phyloP scores from a whole-genome alignment of 1,140 invertebrate genomes.

The Neodiprion pinetum region DNA sequence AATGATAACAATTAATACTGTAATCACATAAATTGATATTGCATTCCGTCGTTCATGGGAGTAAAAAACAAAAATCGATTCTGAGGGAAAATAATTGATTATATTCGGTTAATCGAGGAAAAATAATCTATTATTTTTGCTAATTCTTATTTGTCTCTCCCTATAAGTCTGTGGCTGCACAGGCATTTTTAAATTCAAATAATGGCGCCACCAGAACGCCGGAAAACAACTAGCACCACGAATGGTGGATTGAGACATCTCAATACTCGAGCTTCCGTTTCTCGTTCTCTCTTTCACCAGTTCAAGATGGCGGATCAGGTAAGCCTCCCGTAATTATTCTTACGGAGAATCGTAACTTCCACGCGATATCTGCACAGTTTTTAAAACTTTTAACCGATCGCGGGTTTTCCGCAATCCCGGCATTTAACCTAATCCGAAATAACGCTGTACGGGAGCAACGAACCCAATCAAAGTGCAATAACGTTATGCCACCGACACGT shows the following conservation, averaged over 20 bases:
- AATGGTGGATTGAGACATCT: background rate
- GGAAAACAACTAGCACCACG: background rate
- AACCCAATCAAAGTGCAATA: background rate
- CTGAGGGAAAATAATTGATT: too few species aligned
- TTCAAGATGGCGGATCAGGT: constrained; percentile 54
- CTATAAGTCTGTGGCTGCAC: too few species aligned
- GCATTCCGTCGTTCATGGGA: too few species aligned
- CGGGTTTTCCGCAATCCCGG: background rate
- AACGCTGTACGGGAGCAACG: background rate
- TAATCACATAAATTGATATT: too few species aligned
- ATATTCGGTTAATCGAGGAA: too few species aligned
- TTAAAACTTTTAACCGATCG: constrained; percentile 5
- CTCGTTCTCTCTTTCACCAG: constrained; percentile 37
- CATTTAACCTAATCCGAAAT: background rate
- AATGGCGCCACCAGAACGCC: background rate
- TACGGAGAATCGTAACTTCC: constrained; percentile 24
- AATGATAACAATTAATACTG: too few species aligned
- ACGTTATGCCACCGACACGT: constrained; percentile 27
- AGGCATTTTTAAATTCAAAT: background rate
- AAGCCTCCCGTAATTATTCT: constrained; percentile 25
- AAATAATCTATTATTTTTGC: too few species aligned
- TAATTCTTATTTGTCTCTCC: too few species aligned
- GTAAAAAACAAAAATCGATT: too few species aligned
- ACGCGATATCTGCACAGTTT: background rate
- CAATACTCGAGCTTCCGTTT: constrained; percentile 28